These are phyloP conservation scores for Amblyjoppa proteus DNA, from an alignment of 2,888 invertebrate species.

Conservation along the genomic window DNA sequence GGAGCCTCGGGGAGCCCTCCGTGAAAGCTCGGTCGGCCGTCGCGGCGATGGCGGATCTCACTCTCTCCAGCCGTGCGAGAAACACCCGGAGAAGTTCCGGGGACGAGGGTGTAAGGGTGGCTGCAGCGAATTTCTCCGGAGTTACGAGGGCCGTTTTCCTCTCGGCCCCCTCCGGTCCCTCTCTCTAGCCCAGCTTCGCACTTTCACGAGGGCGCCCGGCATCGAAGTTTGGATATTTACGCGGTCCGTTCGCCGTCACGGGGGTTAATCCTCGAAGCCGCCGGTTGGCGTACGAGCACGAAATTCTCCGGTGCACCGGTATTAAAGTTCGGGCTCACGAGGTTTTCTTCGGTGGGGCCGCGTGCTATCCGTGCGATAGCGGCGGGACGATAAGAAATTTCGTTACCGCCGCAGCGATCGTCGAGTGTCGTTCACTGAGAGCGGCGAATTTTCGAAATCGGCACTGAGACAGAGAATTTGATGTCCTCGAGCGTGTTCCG, in stretches of 20 bases:
- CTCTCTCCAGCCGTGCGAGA: conserved; percentile 35
- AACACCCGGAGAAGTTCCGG: conserved; percentile 58
- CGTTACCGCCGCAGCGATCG: too few species aligned
- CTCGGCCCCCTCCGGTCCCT: conserved; percentile 56
- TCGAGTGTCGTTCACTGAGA: background rate
- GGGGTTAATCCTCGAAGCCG: conserved; percentile 42
- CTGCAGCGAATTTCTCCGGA: conserved; percentile 51
- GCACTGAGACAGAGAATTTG: background rate
- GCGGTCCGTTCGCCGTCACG: conserved; percentile 35
- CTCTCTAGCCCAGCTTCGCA: conserved; percentile 40
- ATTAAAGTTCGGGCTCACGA: conserved; percentile 24
- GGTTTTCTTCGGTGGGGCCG: conserved; percentile 8
- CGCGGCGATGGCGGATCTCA: conserved; percentile 6
- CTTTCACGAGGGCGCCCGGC: conserved; percentile 49
- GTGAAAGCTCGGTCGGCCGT: conserved; percentile 26
- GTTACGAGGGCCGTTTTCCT: conserved; percentile 64
- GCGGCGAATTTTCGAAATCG: background rate
- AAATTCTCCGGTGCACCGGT: conserved; percentile 66
- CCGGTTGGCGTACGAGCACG: conserved; percentile 13
- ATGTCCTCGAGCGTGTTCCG: conserved; percentile 2
- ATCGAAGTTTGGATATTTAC: conserved; percentile 57
- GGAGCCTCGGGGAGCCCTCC: conserved; percentile 7
- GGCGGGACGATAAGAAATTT: conserved; percentile 16
- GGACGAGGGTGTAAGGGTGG: conserved; percentile 18
- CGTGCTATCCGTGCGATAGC: background rate